Evolutionary conservation across 2,888 invertebrate genomes (phyloP).

Genomic region (Cataglyphis altisquamis): DNA sequence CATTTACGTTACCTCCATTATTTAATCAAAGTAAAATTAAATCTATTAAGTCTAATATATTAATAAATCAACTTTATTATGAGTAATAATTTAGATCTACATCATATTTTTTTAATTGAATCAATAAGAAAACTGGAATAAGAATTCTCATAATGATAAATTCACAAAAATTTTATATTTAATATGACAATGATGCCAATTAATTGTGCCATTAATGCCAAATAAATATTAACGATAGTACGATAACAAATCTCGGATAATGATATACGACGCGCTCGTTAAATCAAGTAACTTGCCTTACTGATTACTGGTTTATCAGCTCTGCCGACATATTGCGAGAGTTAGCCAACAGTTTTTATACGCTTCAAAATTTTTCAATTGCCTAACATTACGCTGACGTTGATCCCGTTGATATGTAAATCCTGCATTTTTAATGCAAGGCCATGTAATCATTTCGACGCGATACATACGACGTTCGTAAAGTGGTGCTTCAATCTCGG

Average conservation of each 20-base stretch:
- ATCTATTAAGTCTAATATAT: not conserved
- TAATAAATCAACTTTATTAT: constrained; percentile 8
- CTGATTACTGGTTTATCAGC: constrained; percentile 21
- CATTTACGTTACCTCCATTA: not conserved
- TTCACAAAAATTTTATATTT: not conserved
- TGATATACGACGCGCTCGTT: constrained; percentile 9
- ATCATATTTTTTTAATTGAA: not conserved
- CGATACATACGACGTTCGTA: constrained; percentile 10
- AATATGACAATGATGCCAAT: not conserved
- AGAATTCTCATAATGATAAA: constrained; percentile 18
- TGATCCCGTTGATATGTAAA: constrained; percentile 25
- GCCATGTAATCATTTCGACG: not conserved
- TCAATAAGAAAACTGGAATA: not conserved
- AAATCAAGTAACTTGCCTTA: constrained; percentile 16
- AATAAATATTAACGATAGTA: no score
- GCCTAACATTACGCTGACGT: not conserved
- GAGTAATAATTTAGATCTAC: not conserved
- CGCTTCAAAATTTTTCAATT: constrained; percentile 13
- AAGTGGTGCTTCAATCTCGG: constrained; percentile 28
- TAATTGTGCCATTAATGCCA: no score
- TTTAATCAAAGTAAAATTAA: not conserved
- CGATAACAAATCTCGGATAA: not conserved
- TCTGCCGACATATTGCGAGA: not conserved
- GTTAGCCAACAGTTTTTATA: constrained; percentile 8
- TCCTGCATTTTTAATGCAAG: constrained; percentile 1